Evolutionary conservation across 2,888 invertebrate species (phyloP).

Genomic region (Yponomeuta plumbellus): DNA sequence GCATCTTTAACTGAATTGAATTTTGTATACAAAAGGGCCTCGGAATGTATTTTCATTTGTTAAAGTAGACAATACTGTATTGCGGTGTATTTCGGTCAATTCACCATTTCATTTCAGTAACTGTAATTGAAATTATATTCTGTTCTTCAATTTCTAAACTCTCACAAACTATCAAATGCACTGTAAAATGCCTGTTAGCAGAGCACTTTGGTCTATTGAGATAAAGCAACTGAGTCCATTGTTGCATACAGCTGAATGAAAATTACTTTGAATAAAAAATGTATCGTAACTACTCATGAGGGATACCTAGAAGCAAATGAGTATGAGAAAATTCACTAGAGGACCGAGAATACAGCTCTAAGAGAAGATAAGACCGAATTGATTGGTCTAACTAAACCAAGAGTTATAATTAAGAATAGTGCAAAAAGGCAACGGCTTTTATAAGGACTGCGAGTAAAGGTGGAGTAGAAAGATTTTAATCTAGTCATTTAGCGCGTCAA

Average conservation of each 20-base stretch:
- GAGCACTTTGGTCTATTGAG: too few species aligned
- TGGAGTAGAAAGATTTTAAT: constrained; percentile 5
- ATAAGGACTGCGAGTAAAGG: neutral
- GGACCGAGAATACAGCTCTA: too few species aligned
- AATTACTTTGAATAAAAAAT: too few species aligned
- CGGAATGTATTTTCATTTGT: constrained; percentile 33
- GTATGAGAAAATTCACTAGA: too few species aligned
- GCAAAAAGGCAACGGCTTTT: neutral
- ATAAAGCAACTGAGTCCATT: too few species aligned
- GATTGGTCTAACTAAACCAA: neutral
- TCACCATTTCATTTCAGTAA: neutral
- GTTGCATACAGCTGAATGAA: too few species aligned
- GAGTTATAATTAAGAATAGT: neutral
- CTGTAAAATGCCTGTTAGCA: too few species aligned
- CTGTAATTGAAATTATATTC: too few species aligned
- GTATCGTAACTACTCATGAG: too few species aligned
- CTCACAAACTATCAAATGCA: too few species aligned
- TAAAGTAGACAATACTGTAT: neutral
- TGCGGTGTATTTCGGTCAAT: neutral
- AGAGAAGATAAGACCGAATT: neutral
- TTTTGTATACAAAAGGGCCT: constrained; percentile 45
- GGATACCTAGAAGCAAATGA: too few species aligned
- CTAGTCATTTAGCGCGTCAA: constrained; percentile 20
- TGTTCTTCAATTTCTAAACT: too few species aligned
- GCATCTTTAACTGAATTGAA: constrained; percentile 47